Conservation (phyloP, 2,888 invertebrate genomes). For the Tetanocera ferruginea region DNA sequence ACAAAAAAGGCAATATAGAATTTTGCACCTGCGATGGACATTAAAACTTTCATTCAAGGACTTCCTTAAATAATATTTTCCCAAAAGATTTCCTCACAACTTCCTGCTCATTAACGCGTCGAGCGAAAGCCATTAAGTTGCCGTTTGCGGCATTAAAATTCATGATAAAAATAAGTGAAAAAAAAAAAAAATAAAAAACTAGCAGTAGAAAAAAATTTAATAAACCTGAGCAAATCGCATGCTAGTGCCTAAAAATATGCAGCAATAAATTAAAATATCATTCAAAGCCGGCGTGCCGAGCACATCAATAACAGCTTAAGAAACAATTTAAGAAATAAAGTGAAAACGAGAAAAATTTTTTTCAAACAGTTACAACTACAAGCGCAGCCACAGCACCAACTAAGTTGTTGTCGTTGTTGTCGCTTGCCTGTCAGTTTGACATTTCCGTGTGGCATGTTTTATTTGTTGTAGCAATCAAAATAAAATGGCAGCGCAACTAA, state of each 20-base stretch:
- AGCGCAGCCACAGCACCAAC: too few relatives aligned
- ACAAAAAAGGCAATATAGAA: too few relatives aligned
- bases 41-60: too few relatives aligned
- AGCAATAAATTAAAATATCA: constrained; percentile 21
- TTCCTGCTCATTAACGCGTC: not conserved
- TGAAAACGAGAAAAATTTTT: too few relatives aligned
- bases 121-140: not conserved
- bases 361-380: too few relatives aligned
- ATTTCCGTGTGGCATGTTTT: too few relatives aligned
- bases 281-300: not conserved
- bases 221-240: not conserved
- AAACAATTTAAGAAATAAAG: too few relatives aligned
- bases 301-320: not conserved
- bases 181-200: not conserved
- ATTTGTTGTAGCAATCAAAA: too few relatives aligned
- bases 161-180: not conserved
- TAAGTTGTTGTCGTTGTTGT: too few relatives aligned
- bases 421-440: too few relatives aligned
- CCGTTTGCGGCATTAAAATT: not conserved
- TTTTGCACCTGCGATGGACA: too few relatives aligned
- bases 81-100: not conserved
- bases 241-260: constrained; percentile 20
- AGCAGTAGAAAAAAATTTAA: not conserved
- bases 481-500: too few relatives aligned
- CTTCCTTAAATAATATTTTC: not conserved